Evolutionary conservation across 1,140 invertebrate species (phyloP).

Genomic region (Cotesia vestalis): DNA sequence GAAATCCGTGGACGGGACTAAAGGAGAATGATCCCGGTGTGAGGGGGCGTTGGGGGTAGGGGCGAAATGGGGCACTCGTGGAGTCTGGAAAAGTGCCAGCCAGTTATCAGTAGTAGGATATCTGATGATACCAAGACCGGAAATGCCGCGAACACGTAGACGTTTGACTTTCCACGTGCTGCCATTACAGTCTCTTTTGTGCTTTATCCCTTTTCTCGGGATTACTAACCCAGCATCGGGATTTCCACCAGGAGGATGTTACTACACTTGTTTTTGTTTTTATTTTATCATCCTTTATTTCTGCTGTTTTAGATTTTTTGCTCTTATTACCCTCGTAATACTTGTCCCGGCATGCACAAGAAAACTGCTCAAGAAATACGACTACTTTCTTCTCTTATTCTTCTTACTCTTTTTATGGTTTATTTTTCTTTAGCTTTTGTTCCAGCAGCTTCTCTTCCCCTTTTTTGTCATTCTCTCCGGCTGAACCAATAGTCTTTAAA

Average conservation of each 20-base stretch:
- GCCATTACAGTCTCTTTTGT: constrained; percentile 40
- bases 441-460: too few relatives aligned
- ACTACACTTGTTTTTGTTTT: constrained; percentile 25
- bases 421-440: too few relatives aligned
- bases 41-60: too few relatives aligned
- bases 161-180: constrained; percentile 40
- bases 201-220: constrained; percentile 27
- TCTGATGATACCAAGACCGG: constrained; percentile 41
- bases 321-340: neutral
- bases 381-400: neutral
- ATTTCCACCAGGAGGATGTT: constrained; percentile 15
- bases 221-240: constrained; percentile 30
- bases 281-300: constrained; percentile 1
- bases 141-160: constrained; percentile 42
- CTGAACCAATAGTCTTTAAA: constrained; percentile 37
- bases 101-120: constrained; percentile 42
- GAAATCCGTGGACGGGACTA: constrained; percentile 35
- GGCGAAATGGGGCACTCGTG: constrained; percentile 24
- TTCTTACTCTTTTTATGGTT: too few relatives aligned
- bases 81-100: constrained; percentile 42
- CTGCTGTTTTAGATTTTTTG: constrained; percentile 8
- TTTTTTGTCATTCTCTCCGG: neutral
- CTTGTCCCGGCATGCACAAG: neutral
- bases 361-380: constrained; percentile 7
- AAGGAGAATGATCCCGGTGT: constrained; percentile 25